Conservation (phyloP, 2,113 vertebrate species). For the Callithrix jacchus region DNA sequence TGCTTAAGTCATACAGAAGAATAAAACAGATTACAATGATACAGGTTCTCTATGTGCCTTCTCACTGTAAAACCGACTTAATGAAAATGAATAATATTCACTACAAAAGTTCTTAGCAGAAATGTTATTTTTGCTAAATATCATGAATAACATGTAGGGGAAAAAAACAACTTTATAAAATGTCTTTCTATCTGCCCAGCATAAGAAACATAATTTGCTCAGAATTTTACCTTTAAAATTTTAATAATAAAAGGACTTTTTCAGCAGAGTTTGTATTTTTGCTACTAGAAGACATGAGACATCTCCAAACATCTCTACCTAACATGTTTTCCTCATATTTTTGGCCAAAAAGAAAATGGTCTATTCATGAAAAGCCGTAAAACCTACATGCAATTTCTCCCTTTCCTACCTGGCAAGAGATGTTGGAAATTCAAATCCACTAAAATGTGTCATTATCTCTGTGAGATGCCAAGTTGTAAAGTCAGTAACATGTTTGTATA, state of each 20-base stretch:
- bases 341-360: conserved; percentile 52
- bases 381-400: conserved; percentile 54
- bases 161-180: conserved; percentile 28
- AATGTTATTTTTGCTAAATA: conserved; percentile 45
- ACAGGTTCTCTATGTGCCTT: not conserved
- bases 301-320: conserved; percentile 28
- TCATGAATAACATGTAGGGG: not conserved
- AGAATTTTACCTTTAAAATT: conserved; percentile 47
- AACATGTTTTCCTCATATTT: conserved; percentile 48
- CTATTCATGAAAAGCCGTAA: conserved; percentile 64
- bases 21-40: not conserved
- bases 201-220: conserved; percentile 4
- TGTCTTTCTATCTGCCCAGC: not conserved
- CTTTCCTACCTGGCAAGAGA: conserved; percentile 64
- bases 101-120: conserved; percentile 21
- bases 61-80: conserved; percentile 24
- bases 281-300: conserved; percentile 22
- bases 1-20: conserved; percentile 60
- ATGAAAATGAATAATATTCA: not conserved
- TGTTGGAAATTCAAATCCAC: conserved; percentile 58
- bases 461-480: conserved; percentile 61
- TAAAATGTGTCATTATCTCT: conserved; percentile 60
- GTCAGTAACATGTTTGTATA: conserved; percentile 46
- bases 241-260: not conserved
- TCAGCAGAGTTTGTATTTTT: conserved; percentile 33